Percentiles rank a stretch among this genome's conserved stretches.
Evolutionary conservation across 2,113 vertebrate genomes (phyloP).

Genomic region (Sterrhoptilus dennistouni): DNA sequence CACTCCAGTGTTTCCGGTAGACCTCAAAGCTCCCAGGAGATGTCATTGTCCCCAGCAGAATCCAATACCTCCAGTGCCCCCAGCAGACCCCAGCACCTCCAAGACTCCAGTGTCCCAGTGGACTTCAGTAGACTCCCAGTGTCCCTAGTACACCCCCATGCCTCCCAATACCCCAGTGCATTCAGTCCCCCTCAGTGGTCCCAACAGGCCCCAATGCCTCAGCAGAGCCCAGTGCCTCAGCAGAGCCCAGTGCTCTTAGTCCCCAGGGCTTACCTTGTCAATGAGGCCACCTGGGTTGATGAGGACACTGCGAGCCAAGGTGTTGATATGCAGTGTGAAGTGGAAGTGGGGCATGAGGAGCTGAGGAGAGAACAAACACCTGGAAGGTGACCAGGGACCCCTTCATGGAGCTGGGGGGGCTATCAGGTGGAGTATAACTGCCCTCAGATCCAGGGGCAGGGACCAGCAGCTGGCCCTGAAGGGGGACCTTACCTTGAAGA

Average conservation of each 20-base stretch:
- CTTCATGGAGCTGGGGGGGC: neutral
- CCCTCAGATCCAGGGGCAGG: fast-evolving
- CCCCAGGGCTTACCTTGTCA: neutral
- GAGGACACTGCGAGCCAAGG: neutral
- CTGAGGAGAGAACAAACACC: neutral
- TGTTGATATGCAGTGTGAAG: constrained; percentile 9
- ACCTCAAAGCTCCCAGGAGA: neutral
- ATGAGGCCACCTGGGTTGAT: neutral
- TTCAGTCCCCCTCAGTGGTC: neutral
- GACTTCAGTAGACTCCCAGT: neutral
- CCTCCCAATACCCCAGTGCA: neutral
- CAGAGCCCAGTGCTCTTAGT: neutral
- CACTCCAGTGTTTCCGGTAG: too few species aligned
- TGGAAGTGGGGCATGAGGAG: neutral
- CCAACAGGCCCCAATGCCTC: neutral
- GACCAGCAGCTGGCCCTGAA: neutral
- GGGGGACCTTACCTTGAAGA: neutral
- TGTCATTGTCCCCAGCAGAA: neutral
- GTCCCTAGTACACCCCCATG: neutral
- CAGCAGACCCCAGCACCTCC: neutral
- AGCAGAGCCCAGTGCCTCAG: neutral
- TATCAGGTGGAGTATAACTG: neutral
- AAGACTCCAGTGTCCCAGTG: neutral
- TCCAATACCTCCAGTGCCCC: neutral
- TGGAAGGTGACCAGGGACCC: neutral